Base-by-base conservation (phyloP, 2,888 invertebrate genomes). In the Lasioglossum zephyrum region DNA sequence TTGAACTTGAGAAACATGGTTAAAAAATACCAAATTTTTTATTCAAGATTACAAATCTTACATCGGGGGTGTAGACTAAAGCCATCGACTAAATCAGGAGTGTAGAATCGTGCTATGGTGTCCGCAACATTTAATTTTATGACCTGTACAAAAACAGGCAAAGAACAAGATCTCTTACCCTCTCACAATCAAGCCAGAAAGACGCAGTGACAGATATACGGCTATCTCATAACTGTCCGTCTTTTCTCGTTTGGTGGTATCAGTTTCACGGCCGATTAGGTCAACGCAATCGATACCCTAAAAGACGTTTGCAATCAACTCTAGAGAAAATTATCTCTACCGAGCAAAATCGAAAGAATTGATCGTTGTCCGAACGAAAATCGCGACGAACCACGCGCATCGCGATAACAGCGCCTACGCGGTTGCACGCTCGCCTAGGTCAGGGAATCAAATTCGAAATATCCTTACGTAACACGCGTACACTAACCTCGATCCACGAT, bases 401-500 rank as follows among this genome's bases (percentile, higher is more conserved):
- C 66, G 26, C 22, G 77, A 69, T 77, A 69, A 77, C 36, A 5
- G 13, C 26, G 31, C 39, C 41, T 22, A 26, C 26, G 44, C 41
- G 75, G 26, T 18, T 16, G 69, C n/a, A 31, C 39, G 22, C 6
- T 4, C 9, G 44, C 8, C 6, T 47, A 16, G 36, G 39, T 77
- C 69, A 53, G 53, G 69, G 47, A 44, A 31, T 6, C 6, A 36
- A 31, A 77, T 57, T 44, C 57, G 13, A 31, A 69, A 47, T 41
- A n/a, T 49, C 39, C 11, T 41, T 18, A 13, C 36, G 31, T 16
- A 26, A 36, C 31, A 36, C 31, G 5, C 39, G 36, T 57, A 26
- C 57, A 82, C 82, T 73, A 82, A 77, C 82, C 83, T 82, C 22
- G 57, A 41, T n/a, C 18, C 31, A 44, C 39, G 39, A 69, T 66